Evolutionary conservation across 1,140 invertebrate species (phyloP), one percentile per base, ranked within the genome.

Genomic region (Tetragnatha versicolor): DNA sequence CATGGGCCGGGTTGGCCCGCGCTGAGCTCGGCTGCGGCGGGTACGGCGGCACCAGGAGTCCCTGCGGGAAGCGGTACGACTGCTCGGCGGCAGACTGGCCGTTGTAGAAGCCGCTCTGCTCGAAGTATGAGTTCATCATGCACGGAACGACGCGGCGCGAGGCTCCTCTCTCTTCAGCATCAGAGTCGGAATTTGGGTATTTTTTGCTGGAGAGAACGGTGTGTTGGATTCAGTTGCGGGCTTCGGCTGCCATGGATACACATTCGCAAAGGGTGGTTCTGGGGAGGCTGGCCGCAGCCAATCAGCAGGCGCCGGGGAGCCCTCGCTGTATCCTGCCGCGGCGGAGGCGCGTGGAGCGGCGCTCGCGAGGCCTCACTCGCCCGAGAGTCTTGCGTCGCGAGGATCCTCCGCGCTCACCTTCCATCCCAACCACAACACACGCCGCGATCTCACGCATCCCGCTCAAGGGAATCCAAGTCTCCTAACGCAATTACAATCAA

Each of bases 101-200:
- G 77, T 93, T 93, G 88, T 96, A 96, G 89, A 96, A 96, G 86
- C 94, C 93, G 61, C 47, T 91, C 88, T 95, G 94, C 88, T 96
- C 94, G 86, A 96, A 97, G 87, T 96, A 96, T 84, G 94, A 95
- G 91, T 96, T 96, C 94, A 96, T 96, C 88, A 88, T 87, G 72
- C 94, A 95, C 79, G 82, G 79, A 81, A 69, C 78, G 80, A 82
- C 82, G 79, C 82, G 80, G 80, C 80, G 55, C 83, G 78, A 55
- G 69, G 20, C 37, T 82, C 82, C 80, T 65, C 60, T 42, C 73
- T 53, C 60, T 55, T 61, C 39, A 31, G 80, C 82, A 81, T 82
- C 81, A 80, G 81, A 79, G 81, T 83, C 83, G 83, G 82, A 84
- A 83, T 83, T 82, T 83, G 80, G 81, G 81, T 83, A 82, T 84